Conservation (phyloP, 2,888 invertebrate species). For the Pycnomerus fuliginosus region DNA sequence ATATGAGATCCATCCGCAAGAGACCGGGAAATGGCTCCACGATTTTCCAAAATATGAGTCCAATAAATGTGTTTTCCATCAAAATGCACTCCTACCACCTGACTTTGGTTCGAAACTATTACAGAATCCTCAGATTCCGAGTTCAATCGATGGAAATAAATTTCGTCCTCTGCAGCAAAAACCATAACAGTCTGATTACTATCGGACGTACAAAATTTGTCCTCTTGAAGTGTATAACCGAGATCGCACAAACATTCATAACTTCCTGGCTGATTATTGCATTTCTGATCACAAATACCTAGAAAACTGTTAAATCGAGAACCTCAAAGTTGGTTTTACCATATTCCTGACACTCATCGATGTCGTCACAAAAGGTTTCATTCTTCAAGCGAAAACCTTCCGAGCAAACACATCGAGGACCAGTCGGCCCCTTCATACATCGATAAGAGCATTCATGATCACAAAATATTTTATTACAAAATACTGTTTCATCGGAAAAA, state of each 20-base stretch:
- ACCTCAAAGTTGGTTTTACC: constrained; percentile 48
- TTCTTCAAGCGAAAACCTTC: constrained; percentile 50
- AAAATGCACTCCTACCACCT: constrained; percentile 67
- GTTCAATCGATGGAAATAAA: constrained; percentile 63
- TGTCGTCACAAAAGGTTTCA: constrained; percentile 56
- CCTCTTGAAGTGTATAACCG: constrained; percentile 56
- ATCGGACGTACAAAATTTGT: constrained; percentile 59
- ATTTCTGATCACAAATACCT: constrained; percentile 66
- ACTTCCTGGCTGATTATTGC: constrained; percentile 60
- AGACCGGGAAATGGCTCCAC: constrained; percentile 70
- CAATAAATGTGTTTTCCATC: constrained; percentile 74
- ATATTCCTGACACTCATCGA: constrained; percentile 64
- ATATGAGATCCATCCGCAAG: constrained; percentile 61
- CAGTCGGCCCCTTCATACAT: constrained; percentile 54
- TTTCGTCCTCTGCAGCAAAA: constrained; percentile 65
- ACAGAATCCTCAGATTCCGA: constrained; percentile 57
- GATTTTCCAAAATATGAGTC: constrained; percentile 70
- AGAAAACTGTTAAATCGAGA: constrained; percentile 7
- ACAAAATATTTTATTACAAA: constrained; percentile 46
- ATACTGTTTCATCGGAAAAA: constrained; percentile 58
- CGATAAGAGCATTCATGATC: constrained; percentile 51
- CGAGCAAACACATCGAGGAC: constrained; percentile 62
- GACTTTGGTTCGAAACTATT: constrained; percentile 57
- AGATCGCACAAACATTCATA: constrained; percentile 66
- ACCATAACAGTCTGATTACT: constrained; percentile 67